These are phyloP conservation scores for Lasioglossum pauxillum DNA, from an alignment of 2,888 invertebrate genomes.

Conservation along the genomic window DNA sequence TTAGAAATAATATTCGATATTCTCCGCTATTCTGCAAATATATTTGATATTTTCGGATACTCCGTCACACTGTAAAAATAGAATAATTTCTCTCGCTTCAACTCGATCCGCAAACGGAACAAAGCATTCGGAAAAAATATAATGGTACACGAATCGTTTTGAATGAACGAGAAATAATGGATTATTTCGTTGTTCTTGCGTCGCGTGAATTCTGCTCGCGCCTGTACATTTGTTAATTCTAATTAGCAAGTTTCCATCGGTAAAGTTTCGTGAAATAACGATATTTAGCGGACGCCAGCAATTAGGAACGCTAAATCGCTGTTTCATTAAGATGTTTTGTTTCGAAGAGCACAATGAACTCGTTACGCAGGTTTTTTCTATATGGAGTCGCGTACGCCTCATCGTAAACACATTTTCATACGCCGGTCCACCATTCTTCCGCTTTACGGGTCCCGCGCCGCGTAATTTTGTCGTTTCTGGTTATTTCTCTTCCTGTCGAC, in stretches of 20 bases:
- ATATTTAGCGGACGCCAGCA: background rate
- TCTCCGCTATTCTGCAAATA: background rate
- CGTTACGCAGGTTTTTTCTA: background rate
- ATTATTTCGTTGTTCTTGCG: background rate
- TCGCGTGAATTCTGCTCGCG: background rate
- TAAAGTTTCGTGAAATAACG: background rate
- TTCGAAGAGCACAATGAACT: background rate
- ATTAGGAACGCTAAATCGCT: background rate
- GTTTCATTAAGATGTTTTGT: slow-evolving; percentile 22
- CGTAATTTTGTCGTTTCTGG: slow-evolving; percentile 18
- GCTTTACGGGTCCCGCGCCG: background rate
- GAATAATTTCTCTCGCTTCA: background rate
- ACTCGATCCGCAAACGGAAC: background rate
- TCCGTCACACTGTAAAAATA: background rate
- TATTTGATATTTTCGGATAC: background rate
- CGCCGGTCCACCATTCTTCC: background rate
- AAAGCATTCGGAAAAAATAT: background rate
- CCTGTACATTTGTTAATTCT: background rate
- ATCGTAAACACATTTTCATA: slow-evolving; percentile 13
- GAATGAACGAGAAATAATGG: background rate
- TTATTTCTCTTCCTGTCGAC: background rate
- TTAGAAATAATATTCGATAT: background rate
- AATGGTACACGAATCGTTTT: background rate
- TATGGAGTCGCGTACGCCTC: background rate
- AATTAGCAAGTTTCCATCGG: background rate